Percentiles rank a stretch among this genome's conserved stretches.
phyloP scores from a whole-genome alignment of 2,797 vertebrate genomes.

The Gobio occitaniae region DNA sequence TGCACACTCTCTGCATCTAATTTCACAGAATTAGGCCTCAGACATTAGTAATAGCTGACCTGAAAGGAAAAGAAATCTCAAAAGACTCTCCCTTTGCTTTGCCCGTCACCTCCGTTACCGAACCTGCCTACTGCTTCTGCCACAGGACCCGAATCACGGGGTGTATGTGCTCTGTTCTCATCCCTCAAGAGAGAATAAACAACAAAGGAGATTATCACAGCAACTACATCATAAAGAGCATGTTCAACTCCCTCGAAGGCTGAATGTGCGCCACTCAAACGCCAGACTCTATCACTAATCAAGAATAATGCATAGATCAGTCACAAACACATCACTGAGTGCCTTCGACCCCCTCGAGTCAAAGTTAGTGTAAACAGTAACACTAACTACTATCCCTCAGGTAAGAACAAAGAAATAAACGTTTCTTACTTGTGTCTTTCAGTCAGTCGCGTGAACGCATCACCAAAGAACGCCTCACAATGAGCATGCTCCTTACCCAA shows the following conservation, averaged over 20 bases:
- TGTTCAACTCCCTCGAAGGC: background rate
- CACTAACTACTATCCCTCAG: background rate
- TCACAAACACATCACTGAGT: background rate
- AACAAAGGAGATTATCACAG: background rate
- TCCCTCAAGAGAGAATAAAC: background rate
- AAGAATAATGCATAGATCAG: background rate
- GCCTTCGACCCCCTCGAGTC: background rate
- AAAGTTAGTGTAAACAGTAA: background rate
- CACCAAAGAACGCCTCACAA: no score
- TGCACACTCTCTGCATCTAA: background rate
- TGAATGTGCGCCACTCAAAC: background rate
- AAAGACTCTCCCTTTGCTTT: background rate
- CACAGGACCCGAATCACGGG: rapidly evolving
- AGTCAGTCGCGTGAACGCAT: background rate
- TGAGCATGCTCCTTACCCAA: background rate
- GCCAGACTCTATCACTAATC: background rate
- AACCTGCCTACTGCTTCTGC: background rate
- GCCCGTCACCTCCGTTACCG: background rate
- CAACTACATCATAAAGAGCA: background rate
- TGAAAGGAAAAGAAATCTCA: background rate
- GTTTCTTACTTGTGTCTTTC: background rate
- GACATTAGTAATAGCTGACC: background rate
- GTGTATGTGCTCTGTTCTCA: background rate
- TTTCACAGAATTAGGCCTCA: background rate
- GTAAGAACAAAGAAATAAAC: background rate